Evolutionary conservation across 2,797 vertebrate species (phyloP), one percentile per base, ranked within the genome.

Genomic region (Natrix natrix): DNA sequence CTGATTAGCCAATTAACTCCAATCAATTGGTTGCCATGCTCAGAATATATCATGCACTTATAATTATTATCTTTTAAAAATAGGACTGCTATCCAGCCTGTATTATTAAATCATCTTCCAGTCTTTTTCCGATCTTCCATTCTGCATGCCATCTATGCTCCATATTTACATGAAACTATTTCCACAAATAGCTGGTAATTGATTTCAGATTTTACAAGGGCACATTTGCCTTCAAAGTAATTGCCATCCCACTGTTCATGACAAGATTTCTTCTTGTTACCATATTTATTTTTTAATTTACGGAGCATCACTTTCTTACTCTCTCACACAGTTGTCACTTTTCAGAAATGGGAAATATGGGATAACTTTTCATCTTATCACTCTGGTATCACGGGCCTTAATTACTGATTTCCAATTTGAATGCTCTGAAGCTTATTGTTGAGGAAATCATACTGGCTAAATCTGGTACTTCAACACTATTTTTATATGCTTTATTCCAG

Each of bases 361-460:
- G 26, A 43, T 74, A 63, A 90, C 22, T 96, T 94, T 95, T 90
- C 94, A 95, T 94, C 93, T 92, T 86, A 87, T 94, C 91, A 90
- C 90, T 93, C 93, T 93, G 87, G 93, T 93, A 94, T 93, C 92
- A 96, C 94, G 93, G 90, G 93, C 95, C 92, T 93, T 94, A 96
- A 95, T 93, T 93, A 95, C 95, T 94, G 94, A 96, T 92, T 87
- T 86, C 88, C 93, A 52, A 87, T 93, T 94, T 90, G 94, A 92
- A 91, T 78, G 48, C 55, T 83, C 60, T 93, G 90, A 95, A 92
- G 88, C 87, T 74, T 94, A 95, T 94, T 74, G 95, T 24, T 61
- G 78, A 90, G 88, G 93, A 93, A 96, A 93, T 59, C 66, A 92
- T 26, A 91, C 66, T 86, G 59, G 78, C 52, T 60, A 91, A 92